A percentile compares a stretch with the other conserved stretches of the same genome.
These are phyloP conservation scores for Xestia rhomboidea DNA, from an alignment of 2,888 invertebrate genomes.

Conservation along the genomic window DNA sequence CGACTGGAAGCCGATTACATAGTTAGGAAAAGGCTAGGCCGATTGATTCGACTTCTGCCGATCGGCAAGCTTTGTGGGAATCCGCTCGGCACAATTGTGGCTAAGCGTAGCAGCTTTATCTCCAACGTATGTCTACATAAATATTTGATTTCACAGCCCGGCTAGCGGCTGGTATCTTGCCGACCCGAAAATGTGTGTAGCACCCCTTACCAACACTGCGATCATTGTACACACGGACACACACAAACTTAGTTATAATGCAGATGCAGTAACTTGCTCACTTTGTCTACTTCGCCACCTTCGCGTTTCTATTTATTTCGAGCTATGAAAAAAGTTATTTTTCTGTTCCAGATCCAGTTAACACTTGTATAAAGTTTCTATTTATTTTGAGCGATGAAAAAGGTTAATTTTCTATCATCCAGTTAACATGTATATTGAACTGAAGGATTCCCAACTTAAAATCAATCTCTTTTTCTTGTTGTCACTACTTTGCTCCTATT, in stretches of 20 bases:
- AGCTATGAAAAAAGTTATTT: conserved; percentile 7
- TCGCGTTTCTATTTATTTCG: conserved; percentile 8
- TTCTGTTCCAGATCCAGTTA: background rate
- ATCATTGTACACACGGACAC: background rate
- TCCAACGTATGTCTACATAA: background rate
- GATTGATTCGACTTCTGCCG: background rate
- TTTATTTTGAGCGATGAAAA: conserved; percentile 14
- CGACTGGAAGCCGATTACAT: background rate
- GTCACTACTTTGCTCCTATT: conserved; percentile 54
- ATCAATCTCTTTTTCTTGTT: conserved; percentile 41
- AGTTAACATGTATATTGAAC: conserved; percentile 24
- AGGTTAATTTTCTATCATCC: conserved; percentile 5
- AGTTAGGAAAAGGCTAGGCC: background rate
- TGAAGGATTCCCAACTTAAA: conserved; percentile 23
- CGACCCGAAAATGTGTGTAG: background rate
- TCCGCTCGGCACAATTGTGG: background rate
- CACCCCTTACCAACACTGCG: background rate
- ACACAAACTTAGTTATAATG: conserved; percentile 26
- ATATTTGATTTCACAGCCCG: background rate
- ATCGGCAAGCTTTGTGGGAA: background rate
- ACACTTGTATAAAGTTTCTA: background rate
- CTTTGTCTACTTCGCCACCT: conserved; percentile 9
- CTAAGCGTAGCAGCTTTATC: background rate
- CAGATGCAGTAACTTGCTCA: conserved; percentile 31
- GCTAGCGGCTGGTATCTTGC: background rate